Evolutionary conservation across 2,888 invertebrate genomes (phyloP), one percentile per base, ranked within the genome.

Genomic region (Parnassius apollo): DNA sequence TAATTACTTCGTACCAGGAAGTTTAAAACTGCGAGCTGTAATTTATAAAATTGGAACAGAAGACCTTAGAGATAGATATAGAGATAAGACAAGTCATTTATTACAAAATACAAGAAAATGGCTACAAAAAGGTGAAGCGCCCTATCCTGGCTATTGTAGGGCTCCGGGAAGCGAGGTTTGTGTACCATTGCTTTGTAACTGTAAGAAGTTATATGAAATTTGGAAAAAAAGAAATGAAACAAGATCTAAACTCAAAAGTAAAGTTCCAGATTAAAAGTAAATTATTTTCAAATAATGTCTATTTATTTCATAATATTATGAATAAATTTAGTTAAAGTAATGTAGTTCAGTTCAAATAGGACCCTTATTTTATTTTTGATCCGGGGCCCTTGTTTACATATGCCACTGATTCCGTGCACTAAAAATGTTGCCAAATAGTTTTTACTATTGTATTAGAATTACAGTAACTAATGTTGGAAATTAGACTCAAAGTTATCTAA

Each of bases 131-230:
- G 75, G 76, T 2, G 89, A 89, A 72, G 71, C 77, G 0, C 91
- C 91, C 0, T 91, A 77, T 60, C 91, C 91, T 1, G 91, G 91
- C 0, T 91, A 89, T 67, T 91, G 91, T 57, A 74, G 89, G 42
- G 75, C 81, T 0, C 90, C 90, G 0, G 89, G 83, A 2, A 80
- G 79, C 42, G 68, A 57, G 0, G 49, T 54, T 2, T 91, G 91
- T 55, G 7, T 80, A 2, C 83, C 85, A 7, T 44, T 75, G 0
- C 69, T 91, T 0, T 91, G 91, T 57, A 83, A 91, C 66, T 91
- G 91, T 63, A 63, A 77, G 0, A 76, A 72, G 60, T 70, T 91
- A 1, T 65, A 35, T 1, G 65, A 80, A 64, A 72, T 77, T 66
- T 90, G 88, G 87, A 68, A 75, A 10, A 67, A 65, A 18, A 64